phyloP scores from a whole-genome alignment of 2,113 vertebrate species.

The Neolamprologus tretocephalus region DNA sequence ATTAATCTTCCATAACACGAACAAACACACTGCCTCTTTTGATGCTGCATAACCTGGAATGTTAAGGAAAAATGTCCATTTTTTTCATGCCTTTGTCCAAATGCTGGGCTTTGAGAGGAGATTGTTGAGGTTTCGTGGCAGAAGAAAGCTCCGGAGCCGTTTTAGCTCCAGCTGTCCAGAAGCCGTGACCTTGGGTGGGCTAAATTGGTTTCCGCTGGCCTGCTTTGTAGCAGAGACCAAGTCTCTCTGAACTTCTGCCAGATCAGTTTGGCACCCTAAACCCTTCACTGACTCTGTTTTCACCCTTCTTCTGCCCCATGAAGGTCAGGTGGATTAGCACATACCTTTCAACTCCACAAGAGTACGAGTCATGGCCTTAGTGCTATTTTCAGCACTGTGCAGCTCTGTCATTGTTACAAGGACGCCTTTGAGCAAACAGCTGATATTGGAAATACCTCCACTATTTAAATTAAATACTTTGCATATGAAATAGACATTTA shows the following conservation, averaged over 20 bases:
- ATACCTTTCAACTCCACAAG: slow-evolving; percentile 50
- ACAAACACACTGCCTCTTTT: neutral
- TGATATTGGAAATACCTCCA: neutral
- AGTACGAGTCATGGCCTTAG: slow-evolving; percentile 3
- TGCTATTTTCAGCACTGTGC: slow-evolving; percentile 37
- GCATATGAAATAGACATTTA: neutral
- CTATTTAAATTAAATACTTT: neutral
- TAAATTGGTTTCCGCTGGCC: slow-evolving; percentile 44
- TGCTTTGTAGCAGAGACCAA: slow-evolving; percentile 25
- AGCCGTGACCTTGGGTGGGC: slow-evolving; percentile 44
- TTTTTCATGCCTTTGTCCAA: neutral
- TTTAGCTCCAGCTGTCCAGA: neutral
- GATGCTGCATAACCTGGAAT: neutral
- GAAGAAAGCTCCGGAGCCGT: neutral
- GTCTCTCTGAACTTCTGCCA: slow-evolving; percentile 50
- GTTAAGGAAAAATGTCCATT: neutral
- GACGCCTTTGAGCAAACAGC: neutral
- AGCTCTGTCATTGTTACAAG: slow-evolving; percentile 30
- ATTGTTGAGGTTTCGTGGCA: neutral
- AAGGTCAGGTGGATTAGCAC: slow-evolving; percentile 63
- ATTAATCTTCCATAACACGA: neutral
- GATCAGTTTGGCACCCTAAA: slow-evolving; percentile 49
- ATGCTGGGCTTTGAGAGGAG: neutral
- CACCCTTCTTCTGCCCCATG: slow-evolving; percentile 37
- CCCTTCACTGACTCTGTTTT: slow-evolving; percentile 24